Percentiles rank a stretch among this genome's conserved stretches.
These are phyloP conservation scores for Gerris buenoi DNA, from an alignment of 1,140 invertebrate genomes.

Conservation along the genomic window DNA sequence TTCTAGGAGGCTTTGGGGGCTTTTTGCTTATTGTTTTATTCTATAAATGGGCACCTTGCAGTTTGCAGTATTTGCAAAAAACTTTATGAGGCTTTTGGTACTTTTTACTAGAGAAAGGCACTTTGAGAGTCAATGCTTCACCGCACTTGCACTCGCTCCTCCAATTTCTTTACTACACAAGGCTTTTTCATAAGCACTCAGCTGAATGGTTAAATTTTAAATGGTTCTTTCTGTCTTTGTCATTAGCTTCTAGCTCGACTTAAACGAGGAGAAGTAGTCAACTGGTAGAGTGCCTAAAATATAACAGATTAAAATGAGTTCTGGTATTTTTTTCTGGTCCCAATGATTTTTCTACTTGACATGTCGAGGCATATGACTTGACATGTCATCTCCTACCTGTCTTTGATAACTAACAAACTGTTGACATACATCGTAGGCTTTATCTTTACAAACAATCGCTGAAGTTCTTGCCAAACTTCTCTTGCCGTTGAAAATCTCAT, in stretches of 20 bases:
- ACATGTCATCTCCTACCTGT: not conserved
- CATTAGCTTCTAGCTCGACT: not conserved
- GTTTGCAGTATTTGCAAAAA: not conserved
- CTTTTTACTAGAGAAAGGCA: not conserved
- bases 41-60: not conserved
- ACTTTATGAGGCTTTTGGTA: too few relatives aligned
- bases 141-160: not conserved
- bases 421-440: not conserved
- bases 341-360: not conserved
- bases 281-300: not conserved
- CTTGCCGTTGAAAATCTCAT: not conserved
- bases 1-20: not conserved
- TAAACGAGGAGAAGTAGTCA: not conserved
- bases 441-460: not conserved
- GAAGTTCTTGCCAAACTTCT: not conserved
- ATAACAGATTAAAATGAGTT: not conserved
- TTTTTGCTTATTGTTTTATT: not conserved
- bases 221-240: not conserved
- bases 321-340: not conserved
- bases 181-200: not conserved
- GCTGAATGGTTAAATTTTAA: not conserved
- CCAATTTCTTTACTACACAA: not conserved
- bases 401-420: not conserved
- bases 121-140: not conserved
- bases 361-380: not conserved